phyloP scores from a whole-genome alignment of 2,113 vertebrate species.

The Triplophysa tibetana region DNA sequence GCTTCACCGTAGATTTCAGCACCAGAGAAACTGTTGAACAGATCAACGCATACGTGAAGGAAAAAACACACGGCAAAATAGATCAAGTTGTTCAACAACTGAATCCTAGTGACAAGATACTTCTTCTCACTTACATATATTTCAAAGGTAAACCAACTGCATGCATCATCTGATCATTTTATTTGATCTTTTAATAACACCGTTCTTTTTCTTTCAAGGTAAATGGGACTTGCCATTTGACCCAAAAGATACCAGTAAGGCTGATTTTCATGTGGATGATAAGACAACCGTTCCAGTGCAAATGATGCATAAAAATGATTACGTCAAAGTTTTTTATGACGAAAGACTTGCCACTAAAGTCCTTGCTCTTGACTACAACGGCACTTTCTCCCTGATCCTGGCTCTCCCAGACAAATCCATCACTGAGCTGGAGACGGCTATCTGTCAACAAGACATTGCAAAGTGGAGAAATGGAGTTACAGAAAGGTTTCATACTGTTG shows the following conservation, averaged over 20 bases:
- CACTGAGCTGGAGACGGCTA: constrained; percentile 55
- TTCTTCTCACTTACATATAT: constrained; percentile 73
- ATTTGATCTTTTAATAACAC: background rate
- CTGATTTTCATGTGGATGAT: constrained; percentile 62
- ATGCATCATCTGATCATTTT: background rate
- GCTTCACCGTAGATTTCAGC: constrained; percentile 64
- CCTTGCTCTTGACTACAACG: constrained; percentile 74
- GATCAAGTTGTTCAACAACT: constrained; percentile 59
- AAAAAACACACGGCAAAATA: constrained; percentile 70
- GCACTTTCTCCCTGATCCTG: constrained; percentile 70
- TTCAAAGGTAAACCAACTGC: constrained; percentile 68
- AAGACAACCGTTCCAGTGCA: constrained; percentile 68
- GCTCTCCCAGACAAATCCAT: constrained; percentile 63
- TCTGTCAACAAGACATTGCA: constrained; percentile 34
- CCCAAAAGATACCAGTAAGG: constrained; percentile 47
- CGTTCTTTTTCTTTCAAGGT: constrained; percentile 53
- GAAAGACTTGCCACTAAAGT: constrained; percentile 70
- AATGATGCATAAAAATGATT: constrained; percentile 66
- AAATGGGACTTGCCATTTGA: constrained; percentile 70
- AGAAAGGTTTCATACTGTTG: background rate
- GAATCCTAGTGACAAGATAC: constrained; percentile 60
- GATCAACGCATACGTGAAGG: constrained; percentile 63
- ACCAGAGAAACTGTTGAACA: constrained; percentile 43
- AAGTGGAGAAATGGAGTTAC: background rate
- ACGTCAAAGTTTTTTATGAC: constrained; percentile 68